A percentile compares a stretch with the other conserved stretches of the same genome.
Evolutionary conservation across 2,888 invertebrate species (phyloP).

Genomic region (Cosmia pyralina): DNA sequence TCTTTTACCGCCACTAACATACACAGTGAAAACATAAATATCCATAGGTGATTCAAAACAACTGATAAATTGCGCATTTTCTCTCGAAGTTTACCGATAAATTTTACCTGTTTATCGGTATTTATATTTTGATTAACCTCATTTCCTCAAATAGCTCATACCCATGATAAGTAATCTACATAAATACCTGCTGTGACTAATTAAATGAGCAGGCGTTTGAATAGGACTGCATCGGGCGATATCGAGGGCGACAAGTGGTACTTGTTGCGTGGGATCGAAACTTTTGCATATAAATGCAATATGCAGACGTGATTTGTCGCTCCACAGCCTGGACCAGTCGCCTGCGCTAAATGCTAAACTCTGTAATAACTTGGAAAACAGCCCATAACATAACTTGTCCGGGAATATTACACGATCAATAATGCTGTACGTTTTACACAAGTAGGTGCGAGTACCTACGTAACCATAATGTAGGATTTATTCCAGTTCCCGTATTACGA

Average conservation of each 20-base stretch:
- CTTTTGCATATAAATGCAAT: slow-evolving; percentile 78
- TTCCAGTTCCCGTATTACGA: slow-evolving; percentile 25
- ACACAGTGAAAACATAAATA: slow-evolving; percentile 12
- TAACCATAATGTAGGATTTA: slow-evolving; percentile 25
- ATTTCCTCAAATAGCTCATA: slow-evolving; percentile 41
- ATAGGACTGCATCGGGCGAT: slow-evolving; percentile 60
- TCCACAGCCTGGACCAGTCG: slow-evolving; percentile 64
- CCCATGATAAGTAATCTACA: slow-evolving; percentile 30
- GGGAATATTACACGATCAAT: slow-evolving; percentile 40
- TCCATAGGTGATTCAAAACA: slow-evolving; percentile 5
- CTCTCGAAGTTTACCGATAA: slow-evolving; percentile 32
- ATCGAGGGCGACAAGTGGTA: slow-evolving; percentile 76
- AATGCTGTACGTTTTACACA: slow-evolving; percentile 15
- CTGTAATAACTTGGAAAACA: slow-evolving; percentile 64
- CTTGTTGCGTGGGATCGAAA: slow-evolving; percentile 83
- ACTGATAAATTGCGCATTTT: slow-evolving; percentile 28
- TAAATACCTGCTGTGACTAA: slow-evolving; percentile 63
- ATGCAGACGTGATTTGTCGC: slow-evolving; percentile 80
- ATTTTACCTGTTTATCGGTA: slow-evolving; percentile 56
- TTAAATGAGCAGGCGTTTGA: slow-evolving; percentile 60
- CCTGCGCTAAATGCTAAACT: slow-evolving; percentile 72
- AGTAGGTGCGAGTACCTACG: background rate
- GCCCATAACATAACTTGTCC: slow-evolving; percentile 44
- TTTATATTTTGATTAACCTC: slow-evolving; percentile 34
- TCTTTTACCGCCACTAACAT: background rate